Evolutionary conservation across 2,797 vertebrate genomes (phyloP).

Genomic region (Cynopterus sphinx): DNA sequence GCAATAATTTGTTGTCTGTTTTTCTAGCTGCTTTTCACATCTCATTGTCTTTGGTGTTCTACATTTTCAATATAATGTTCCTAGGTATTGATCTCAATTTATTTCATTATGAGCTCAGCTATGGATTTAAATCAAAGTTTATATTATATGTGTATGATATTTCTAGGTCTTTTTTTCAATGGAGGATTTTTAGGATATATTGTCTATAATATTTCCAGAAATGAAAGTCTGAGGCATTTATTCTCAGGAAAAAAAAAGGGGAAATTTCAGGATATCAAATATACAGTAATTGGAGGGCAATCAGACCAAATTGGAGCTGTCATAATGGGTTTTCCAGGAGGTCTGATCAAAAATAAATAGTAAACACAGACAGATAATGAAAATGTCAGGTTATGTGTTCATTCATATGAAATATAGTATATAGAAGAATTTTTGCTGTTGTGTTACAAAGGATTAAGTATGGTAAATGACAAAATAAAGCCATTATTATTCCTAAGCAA

Average conservation of each 20-base stretch:
- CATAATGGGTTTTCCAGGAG: neutral
- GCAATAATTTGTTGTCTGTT: neutral
- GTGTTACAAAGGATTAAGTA: neutral
- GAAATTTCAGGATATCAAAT: neutral
- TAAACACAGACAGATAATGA: neutral
- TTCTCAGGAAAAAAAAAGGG: neutral
- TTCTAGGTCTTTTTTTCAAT: neutral
- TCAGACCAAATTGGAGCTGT: neutral
- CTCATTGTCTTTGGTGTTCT: neutral
- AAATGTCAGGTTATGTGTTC: neutral
- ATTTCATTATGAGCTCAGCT: neutral
- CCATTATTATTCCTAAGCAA: neutral
- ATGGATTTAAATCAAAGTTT: neutral
- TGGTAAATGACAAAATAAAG: neutral
- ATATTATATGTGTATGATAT: neutral
- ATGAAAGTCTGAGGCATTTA: neutral
- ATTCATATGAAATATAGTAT: neutral
- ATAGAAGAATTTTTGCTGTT: neutral
- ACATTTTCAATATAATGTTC: neutral
- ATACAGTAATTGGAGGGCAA: neutral
- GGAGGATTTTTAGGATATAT: neutral
- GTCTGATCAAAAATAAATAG: neutral
- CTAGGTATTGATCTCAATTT: neutral
- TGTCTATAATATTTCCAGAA: neutral
- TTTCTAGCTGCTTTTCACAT: neutral